Conservation (phyloP, 2,888 invertebrate genomes). For the Lasioglossum zephyrum region DNA sequence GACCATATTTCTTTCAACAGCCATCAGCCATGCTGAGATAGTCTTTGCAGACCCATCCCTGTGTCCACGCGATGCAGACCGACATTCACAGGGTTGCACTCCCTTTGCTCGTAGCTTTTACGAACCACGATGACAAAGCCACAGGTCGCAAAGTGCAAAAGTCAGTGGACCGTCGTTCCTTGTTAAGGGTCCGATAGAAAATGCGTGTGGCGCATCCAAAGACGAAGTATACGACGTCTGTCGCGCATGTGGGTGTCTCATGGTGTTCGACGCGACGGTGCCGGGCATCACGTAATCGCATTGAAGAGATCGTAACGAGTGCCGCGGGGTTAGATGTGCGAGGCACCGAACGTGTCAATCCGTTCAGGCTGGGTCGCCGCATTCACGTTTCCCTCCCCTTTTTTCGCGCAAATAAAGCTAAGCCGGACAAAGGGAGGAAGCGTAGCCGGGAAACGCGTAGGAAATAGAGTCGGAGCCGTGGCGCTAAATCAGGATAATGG, state of each 20-base stretch:
- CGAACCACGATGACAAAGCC: background rate
- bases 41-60: background rate
- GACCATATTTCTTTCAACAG: background rate
- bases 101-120: background rate
- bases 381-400: conserved; percentile 8
- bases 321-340: background rate
- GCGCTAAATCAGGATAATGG: conserved; percentile 82
- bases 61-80: background rate
- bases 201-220: background rate
- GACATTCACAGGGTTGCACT: background rate
- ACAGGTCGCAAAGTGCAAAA: background rate
- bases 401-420: conserved; percentile 61
- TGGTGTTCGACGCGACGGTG: background rate
- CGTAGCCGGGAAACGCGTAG: conserved; percentile 45
- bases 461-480: conserved; percentile 70
- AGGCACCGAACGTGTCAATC: conserved; percentile 53
- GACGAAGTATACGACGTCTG: background rate
- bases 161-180: conserved; percentile 1
- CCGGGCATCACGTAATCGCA: conserved; percentile 42
- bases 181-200: conserved; percentile 15
- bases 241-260: background rate
- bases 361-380: background rate
- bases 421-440: conserved; percentile 55
- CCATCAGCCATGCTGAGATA: background rate
- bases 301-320: conserved; percentile 17